These are phyloP conservation scores for Ecdyonurus torrentis DNA, from an alignment of 2,888 invertebrate genomes.

Conservation along the genomic window DNA sequence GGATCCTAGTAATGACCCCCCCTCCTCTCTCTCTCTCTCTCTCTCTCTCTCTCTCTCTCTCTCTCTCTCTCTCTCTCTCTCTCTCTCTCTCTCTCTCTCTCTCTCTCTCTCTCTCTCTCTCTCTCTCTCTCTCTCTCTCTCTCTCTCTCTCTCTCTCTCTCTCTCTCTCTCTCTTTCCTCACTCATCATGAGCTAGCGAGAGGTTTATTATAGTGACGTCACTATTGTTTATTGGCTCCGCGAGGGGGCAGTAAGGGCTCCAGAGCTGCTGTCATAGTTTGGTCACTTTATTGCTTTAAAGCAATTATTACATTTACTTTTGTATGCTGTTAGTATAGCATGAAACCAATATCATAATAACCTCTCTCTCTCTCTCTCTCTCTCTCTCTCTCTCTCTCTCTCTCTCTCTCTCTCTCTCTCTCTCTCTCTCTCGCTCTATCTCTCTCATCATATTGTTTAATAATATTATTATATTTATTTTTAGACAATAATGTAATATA, in stretches of 20 bases:
- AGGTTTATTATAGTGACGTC: too few relatives aligned
- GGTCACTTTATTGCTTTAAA: too few relatives aligned
- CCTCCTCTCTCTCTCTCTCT: neutral
- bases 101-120: neutral
- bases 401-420: neutral
- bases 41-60: neutral
- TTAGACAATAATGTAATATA: too few relatives aligned
- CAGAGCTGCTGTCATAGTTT: too few relatives aligned
- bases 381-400: neutral
- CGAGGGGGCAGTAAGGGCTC: too few relatives aligned
- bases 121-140: neutral
- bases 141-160: neutral
- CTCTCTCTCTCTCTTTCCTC: neutral
- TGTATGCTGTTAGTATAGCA: too few relatives aligned
- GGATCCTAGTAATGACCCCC: neutral
- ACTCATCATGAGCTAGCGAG: too few relatives aligned
- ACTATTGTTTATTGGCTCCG: neutral
- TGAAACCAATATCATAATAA: too few relatives aligned
- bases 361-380: neutral
- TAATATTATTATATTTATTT: too few relatives aligned
- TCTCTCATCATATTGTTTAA: too few relatives aligned
- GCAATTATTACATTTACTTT: too few relatives aligned
- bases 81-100: neutral
- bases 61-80: neutral
- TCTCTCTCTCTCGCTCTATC: neutral